A percentile compares a stretch with the other conserved stretches of the same genome.
These are phyloP conservation scores for Daktulosphaira vitifoliae DNA, from an alignment of 1,140 invertebrate genomes.

Conservation along the genomic window DNA sequence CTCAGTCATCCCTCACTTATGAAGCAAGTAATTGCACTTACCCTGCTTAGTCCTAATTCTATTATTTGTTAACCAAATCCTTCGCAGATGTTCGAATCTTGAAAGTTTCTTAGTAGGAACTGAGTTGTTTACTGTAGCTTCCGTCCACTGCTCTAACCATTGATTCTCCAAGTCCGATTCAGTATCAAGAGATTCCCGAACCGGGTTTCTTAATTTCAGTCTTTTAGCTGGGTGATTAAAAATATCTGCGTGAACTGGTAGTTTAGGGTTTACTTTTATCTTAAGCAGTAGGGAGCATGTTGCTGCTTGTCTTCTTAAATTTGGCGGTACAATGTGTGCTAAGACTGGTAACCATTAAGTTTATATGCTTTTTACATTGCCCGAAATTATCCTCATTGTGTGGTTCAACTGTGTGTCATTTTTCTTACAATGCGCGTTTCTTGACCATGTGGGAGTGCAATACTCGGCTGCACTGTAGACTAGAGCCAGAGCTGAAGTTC, in stretches of 20 bases:
- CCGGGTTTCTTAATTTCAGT: background rate
- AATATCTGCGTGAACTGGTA: background rate
- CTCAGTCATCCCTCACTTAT: too few species aligned
- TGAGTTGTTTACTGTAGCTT: too few species aligned
- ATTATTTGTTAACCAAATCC: too few species aligned
- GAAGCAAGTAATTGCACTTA: too few species aligned
- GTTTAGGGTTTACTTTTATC: background rate
- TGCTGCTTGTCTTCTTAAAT: background rate
- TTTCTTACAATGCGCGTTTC: background rate
- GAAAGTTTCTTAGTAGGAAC: too few species aligned
- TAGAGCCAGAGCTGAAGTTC: slow-evolving; percentile 18
- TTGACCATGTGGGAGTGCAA: slow-evolving; percentile 7
- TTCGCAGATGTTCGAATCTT: too few species aligned
- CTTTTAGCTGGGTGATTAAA: background rate
- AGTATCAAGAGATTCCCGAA: too few species aligned
- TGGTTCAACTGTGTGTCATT: slow-evolving; percentile 16
- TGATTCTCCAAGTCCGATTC: too few species aligned
- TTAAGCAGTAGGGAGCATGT: background rate
- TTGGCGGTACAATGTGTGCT: slow-evolving; percentile 39
- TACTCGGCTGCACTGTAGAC: slow-evolving; percentile 31
- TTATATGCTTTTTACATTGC: background rate
- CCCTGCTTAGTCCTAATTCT: too few species aligned
- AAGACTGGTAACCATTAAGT: slow-evolving; percentile 41
- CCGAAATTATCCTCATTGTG: slow-evolving; percentile 13
- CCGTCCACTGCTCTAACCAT: too few species aligned